Base-by-base conservation (phyloP, 2,113 vertebrate species). In the Ibidorhyncha struthersii region DNA sequence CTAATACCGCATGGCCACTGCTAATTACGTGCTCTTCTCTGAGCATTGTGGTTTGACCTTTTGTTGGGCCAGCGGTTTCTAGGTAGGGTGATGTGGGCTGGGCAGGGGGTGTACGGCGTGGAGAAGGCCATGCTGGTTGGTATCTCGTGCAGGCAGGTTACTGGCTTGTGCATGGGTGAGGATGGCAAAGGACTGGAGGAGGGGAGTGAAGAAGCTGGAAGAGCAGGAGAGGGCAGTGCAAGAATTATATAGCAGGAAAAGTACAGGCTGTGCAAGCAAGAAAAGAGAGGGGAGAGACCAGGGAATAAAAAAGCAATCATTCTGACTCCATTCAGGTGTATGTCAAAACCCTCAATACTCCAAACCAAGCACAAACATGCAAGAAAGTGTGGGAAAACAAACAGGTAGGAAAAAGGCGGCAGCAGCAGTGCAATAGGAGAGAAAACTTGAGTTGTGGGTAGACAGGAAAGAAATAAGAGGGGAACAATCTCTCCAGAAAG, bases 1-100 rank as follows among this genome's bases (percentile, higher is more conserved):
- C n/a, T 20, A 23, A 14, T 1, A 14, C 36, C 4, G 0, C 15
- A 0, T 10, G 41, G 50, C 43, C 14, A 0, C 63, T 73, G 71
- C 40, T 90, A 43, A 30, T 30, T 12, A 17, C 3, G 7, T 15
- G 73, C 47, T 61, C 50, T 4, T n/a, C 62, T 76, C 72, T 65
- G 58, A 52, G 77, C 53, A n/a, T 30, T 58, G 41, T 55, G 49
- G 21, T 32, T 34, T 40, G 14, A 12, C 30, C 38, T 81, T 12
- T 34, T 2, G 3, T 4, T 53, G 38, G 47, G 4, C 36, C 15
- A 1, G 27, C 49, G 61, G 26, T 78, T 66, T 89, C 53, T 30
- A 14, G 58, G 53, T 29, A 45, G 69, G 32, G 49, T 7, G 23
- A 7, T 34, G 38, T 30, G 79, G 36, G 52, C 79, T 80, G 62